phyloP scores from a whole-genome alignment of 2,797 vertebrate genomes.

The Acanthiza pusilla region DNA sequence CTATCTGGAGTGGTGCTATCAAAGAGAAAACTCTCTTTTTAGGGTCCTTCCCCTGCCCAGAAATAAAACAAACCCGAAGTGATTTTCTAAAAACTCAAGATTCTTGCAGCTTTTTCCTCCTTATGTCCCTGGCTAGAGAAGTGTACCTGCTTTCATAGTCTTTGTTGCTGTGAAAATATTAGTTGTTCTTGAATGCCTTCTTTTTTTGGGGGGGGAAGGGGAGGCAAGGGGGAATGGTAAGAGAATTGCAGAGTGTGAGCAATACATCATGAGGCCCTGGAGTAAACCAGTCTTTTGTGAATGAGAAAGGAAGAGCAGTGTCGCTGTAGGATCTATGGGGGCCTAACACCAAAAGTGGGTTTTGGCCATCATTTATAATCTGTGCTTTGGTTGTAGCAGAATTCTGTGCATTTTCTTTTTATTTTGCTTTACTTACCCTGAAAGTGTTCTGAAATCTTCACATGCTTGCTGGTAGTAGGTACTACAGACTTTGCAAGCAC shows the following conservation, averaged over 20 bases:
- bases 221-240: neutral
- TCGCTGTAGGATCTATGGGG: neutral
- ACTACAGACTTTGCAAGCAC: neutral
- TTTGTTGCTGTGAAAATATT: neutral
- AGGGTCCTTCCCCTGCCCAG: constrained; percentile 1
- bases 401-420: neutral
- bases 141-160: neutral
- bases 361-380: neutral
- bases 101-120: neutral
- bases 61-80: neutral
- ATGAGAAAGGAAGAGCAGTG: neutral
- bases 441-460: neutral
- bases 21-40: constrained; percentile 59
- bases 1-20: constrained; percentile 58
- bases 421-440: neutral
- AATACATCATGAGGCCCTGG: neutral
- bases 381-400: neutral
- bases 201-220: neutral
- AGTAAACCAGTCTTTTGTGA: neutral
- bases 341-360: neutral
- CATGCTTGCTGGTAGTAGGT: neutral
- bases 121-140: neutral
- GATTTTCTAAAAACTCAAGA: neutral
- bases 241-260: neutral
- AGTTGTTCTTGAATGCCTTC: neutral